Evolutionary conservation across 2,888 invertebrate species (phyloP), one percentile per base, ranked within the genome.

Genomic region (Archips crataeganus): DNA sequence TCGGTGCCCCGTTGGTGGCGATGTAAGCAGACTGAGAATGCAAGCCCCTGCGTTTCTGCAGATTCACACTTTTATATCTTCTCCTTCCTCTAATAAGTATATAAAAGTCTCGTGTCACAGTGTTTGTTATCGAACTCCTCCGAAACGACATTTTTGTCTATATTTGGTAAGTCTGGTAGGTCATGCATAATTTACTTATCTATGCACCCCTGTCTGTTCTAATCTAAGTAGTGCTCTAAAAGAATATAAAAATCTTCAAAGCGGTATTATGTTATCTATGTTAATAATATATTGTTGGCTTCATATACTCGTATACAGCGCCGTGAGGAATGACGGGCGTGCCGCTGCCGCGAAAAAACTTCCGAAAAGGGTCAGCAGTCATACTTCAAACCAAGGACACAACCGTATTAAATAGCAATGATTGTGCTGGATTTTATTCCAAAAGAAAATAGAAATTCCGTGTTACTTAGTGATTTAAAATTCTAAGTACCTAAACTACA

Each of bases 341-440:
- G 45, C 2, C 45, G 11, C n/a, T 49, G n/a, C n/a, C 49, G n/a
- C n/a, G 49, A 49, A n/a, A 49, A n/a, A 49, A 49, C 49, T n/a
- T 49, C n/a, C 49, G n/a, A 49, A 49, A n/a, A 49, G 49, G 49
- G n/a, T 49, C n/a, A 13, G 49, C 49, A n/a, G 49, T n/a, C n/a
- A 49, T 11, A 49, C 49, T 49, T 49, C 49, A 49, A 49, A 49
- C 49, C 13, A 49, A 49, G n/a, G 49, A n/a, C n/a, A 5, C 11
- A 5, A n/a, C 49, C 11, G n/a, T 49, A 49, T 49, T 5, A 49
- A 49, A 49, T 4, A 49, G n/a, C 5, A 11, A 49, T n/a, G 49
- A 49, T n/a, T 13, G n/a, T n/a, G 6, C n/a, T n/a, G 13, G 49
- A n/a, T 49, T 49, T 11, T 47, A n/a, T 47, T 13, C 11, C 11